Base-by-base conservation (phyloP, 2,113 vertebrate species). In the Rhinichthys klamathensis region DNA sequence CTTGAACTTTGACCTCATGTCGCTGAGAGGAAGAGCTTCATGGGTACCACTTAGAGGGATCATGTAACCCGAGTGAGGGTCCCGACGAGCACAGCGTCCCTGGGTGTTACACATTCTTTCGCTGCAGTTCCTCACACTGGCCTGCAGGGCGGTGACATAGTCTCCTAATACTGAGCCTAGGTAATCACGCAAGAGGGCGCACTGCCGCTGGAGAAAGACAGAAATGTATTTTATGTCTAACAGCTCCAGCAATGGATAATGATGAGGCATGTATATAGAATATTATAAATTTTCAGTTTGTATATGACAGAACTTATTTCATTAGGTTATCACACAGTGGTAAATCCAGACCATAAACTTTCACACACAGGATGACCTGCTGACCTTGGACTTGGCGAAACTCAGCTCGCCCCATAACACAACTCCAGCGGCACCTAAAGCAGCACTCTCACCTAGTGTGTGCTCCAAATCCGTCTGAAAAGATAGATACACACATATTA, bases 151-250 rank as follows among this genome's bases (percentile, higher is more conserved):
- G 51, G 82, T 87, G 76, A 97, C 87, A 0, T 96, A 97, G 11
- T 94, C 95, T n/a, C 97, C 97, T 89, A 98, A 82, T 7, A 91
- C 94, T 6, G 87, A 87, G 84, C 85, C 32, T 0, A 98, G 75
- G 87, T 98, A 97, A 85, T 92, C 90, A 78, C 51, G 94, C 88
- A 98, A 94, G n/a, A 70, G 90, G 90, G 89, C 51, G 88, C 97
- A 98, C 86, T 93, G 93, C 35, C 92, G 89, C 97, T 98, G 87
- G 7, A 88, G 6, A 84, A 32, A 84, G 2, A 67, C 0, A 25
- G 44, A 30, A 49, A 78, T 11, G 6, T 56, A 70, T 21, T 0
- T 46, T 41, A 51, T 6, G 72, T 4, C 21, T 9, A 72, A 12
- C 15, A 51, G 49, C 49, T 51, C 18, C 15, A 23, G 21, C 35